Evolutionary conservation across 1,140 invertebrate genomes (phyloP), one percentile per base, ranked within the genome.

Genomic region (Ladona fulva): DNA sequence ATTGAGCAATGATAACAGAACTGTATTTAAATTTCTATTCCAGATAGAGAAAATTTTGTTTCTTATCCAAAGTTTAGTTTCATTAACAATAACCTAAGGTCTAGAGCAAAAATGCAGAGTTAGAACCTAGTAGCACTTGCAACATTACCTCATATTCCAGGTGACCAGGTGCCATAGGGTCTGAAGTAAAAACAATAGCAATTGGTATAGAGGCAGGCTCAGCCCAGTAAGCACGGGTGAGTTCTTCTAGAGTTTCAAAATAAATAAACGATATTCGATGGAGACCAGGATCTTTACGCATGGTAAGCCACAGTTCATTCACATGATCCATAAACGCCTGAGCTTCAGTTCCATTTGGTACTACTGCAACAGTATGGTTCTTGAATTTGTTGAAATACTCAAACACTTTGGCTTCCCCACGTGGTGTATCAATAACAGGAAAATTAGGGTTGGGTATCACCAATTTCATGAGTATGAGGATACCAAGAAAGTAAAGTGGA

Each of bases 401-500:
- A 78, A 91, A 90, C 79, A 92, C 84, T 78, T 88, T 84, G 10
- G 87, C 85, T 76, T 89, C 86, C 44, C 87, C 88, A 75, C 87
- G 87, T 25, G 89, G 89, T 42, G 87, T 89, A 59, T 84, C 86
- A 80, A 92, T 89, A 80, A 88, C 88, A 0, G 91, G 91, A 84
- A 92, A 92, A 85, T 92, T 91, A 76, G 91, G 91, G 84, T 92
- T 92, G 24, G 91, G 91, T 81, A 92, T 89, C 78, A 91, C 84
- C 80, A 91, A 87, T 83, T 92, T 92, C 37, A 93, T 86, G 77
- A 92, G 86, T 80, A 92, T 92, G 77, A 93, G 85, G 77, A 92
- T 88, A 19, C 89, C 88, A 76, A 94, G 84, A 14, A 90, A 92
- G 81, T 92, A 92, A 0, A 93, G 86, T 12, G 92, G 92, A 76